phyloP scores from a whole-genome alignment of 2,113 vertebrate genomes.

The Himantopus leucocephalus region DNA sequence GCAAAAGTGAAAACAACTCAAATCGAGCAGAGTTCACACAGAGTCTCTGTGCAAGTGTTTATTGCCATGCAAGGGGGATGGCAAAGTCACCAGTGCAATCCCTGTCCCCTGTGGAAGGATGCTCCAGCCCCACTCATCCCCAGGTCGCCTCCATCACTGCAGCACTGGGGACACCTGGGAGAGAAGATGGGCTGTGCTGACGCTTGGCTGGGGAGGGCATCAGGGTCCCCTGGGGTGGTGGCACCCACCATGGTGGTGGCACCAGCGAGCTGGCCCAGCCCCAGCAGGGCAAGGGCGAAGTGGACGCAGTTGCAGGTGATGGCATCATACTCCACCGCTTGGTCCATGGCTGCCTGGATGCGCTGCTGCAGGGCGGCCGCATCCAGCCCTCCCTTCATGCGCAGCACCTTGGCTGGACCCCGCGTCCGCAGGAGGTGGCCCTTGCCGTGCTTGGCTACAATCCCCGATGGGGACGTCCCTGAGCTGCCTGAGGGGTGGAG shows the following conservation, averaged over 20 bases:
- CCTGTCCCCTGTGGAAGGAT: accelerated
- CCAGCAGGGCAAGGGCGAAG: conserved; percentile 27
- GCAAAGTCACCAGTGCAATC: accelerated
- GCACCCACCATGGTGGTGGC: not conserved
- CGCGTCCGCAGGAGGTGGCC: not conserved
- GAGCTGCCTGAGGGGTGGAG: not conserved
- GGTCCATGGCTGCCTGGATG: not conserved
- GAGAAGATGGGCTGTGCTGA: not conserved
- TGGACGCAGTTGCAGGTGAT: conserved; percentile 44
- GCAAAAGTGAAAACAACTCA: not conserved
- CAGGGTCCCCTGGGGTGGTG: accelerated
- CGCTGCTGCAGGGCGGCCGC: not conserved
- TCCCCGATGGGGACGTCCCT: not conserved
- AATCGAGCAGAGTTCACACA: not conserved
- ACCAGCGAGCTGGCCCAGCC: not conserved
- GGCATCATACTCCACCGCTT: not conserved
- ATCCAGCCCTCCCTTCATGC: conserved; percentile 12
- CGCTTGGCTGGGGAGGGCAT: accelerated
- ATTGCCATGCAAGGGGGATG: not conserved
- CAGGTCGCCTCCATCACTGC: not conserved
- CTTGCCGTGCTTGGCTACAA: conserved; percentile 14
- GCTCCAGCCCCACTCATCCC: accelerated
- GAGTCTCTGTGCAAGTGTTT: not conserved
- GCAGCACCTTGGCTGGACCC: conserved; percentile 8
- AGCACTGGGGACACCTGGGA: not conserved